Percentiles rank a stretch among this genome's conserved stretches.
phyloP scores from a whole-genome alignment of 2,113 vertebrate genomes.

The Oxyruncus cristatus region DNA sequence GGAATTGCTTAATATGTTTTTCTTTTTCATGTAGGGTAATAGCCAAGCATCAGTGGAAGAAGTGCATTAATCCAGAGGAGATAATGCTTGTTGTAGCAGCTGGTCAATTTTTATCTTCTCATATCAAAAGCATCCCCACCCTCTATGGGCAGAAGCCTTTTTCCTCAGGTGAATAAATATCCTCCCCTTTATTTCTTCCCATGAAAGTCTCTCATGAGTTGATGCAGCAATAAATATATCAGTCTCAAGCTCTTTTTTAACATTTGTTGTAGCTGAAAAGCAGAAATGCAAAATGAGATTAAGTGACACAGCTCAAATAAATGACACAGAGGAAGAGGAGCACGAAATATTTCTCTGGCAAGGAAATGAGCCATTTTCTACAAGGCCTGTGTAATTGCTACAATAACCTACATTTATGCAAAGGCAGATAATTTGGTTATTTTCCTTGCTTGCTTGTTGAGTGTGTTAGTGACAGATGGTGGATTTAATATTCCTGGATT shows the following conservation, averaged over 20 bases:
- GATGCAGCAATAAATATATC: background rate
- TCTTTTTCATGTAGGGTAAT: background rate
- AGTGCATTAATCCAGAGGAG: background rate
- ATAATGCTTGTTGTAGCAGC: background rate
- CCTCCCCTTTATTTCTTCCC: background rate
- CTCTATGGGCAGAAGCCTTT: background rate
- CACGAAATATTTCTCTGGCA: background rate
- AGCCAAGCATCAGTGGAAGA: background rate
- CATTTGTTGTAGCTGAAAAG: background rate
- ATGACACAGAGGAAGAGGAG: background rate
- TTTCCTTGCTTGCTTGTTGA: background rate
- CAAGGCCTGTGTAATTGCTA: background rate
- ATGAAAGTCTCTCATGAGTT: background rate
- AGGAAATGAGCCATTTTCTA: background rate
- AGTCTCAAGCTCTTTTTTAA: background rate
- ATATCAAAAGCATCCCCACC: background rate
- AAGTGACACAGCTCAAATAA: background rate
- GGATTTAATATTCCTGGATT: background rate
- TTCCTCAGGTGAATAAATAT: background rate
- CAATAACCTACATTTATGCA: background rate
- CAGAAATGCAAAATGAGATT: background rate
- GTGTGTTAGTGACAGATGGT: background rate
- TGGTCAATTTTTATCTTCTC: background rate
- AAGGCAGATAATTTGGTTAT: background rate
- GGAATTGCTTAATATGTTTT: background rate